Percentiles rank a stretch among this genome's conserved stretches.
Evolutionary conservation across 1,140 invertebrate genomes (phyloP).

Genomic region (Saccostrea echinata): DNA sequence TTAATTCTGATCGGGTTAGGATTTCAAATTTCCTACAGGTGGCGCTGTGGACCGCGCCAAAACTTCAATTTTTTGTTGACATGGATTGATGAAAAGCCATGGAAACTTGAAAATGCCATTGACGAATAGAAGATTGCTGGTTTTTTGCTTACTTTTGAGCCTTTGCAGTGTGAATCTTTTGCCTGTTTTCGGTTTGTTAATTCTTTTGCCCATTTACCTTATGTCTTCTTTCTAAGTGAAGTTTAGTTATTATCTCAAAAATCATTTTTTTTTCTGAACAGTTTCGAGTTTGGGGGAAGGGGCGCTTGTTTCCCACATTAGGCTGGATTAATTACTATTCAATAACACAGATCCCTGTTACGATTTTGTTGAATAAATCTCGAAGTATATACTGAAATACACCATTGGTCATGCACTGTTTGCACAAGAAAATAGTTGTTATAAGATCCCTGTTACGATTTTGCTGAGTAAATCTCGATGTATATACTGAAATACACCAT

Average conservation of each 20-base stretch:
- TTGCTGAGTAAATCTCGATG: too few relatives aligned
- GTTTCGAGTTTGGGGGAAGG: not conserved
- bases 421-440: too few relatives aligned
- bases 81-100: not conserved
- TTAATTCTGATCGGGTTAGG: conserved; percentile 9
- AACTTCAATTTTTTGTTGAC: not conserved
- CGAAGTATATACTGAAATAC: too few relatives aligned
- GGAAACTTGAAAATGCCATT: not conserved
- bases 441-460: too few relatives aligned
- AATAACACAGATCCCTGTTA: not conserved
- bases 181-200: not conserved
- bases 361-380: too few relatives aligned
- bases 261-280: too few relatives aligned
- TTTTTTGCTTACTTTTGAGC: not conserved
- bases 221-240: not conserved
- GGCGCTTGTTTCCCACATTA: not conserved
- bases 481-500: too few relatives aligned
- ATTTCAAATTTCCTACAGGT: not conserved
- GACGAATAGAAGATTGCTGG: not conserved
- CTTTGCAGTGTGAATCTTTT: not conserved
- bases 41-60: not conserved
- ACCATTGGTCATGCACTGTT: too few relatives aligned
- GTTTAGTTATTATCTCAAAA: too few relatives aligned
- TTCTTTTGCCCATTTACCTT: not conserved
- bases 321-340: not conserved